Percentiles rank a stretch among this genome's conserved stretches.
Conservation (phyloP, 2,797 vertebrate species). For the Peromyscus aztecus region DNA sequence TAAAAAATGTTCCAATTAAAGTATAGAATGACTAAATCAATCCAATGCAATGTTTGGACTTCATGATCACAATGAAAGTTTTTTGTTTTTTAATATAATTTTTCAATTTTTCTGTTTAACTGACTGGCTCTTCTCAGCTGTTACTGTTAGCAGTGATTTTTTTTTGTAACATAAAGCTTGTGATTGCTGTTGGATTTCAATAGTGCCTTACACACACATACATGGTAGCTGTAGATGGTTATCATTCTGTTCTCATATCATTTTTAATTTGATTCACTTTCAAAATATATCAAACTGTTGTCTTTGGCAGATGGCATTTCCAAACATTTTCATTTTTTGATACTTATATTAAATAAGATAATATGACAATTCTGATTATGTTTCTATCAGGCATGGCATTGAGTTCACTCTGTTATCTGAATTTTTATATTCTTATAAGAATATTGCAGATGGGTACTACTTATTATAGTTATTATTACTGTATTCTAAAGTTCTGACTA, state of each 20-base stretch:
- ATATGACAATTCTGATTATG: not conserved
- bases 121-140: not conserved
- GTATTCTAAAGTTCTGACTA: not conserved
- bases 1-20: conserved; percentile 15
- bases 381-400: not conserved
- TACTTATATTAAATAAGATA: not conserved
- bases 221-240: not conserved
- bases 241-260: not conserved
- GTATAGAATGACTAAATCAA: not conserved
- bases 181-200: not conserved
- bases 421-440: conserved; percentile 9
- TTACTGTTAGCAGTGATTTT: not conserved
- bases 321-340: not conserved
- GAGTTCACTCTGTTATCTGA: not conserved
- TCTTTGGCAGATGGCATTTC: not conserved
- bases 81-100: not conserved
- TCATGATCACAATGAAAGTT: not conserved
- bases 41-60: not conserved
- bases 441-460: not conserved
- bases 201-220: not conserved
- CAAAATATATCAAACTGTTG: not conserved
- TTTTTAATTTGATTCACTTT: not conserved
- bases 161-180: not conserved
- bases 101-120: conserved; percentile 51
- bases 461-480: not conserved